phyloP scores from a whole-genome alignment of 2,113 vertebrate genomes.

The Cyrtonyx montezumae region DNA sequence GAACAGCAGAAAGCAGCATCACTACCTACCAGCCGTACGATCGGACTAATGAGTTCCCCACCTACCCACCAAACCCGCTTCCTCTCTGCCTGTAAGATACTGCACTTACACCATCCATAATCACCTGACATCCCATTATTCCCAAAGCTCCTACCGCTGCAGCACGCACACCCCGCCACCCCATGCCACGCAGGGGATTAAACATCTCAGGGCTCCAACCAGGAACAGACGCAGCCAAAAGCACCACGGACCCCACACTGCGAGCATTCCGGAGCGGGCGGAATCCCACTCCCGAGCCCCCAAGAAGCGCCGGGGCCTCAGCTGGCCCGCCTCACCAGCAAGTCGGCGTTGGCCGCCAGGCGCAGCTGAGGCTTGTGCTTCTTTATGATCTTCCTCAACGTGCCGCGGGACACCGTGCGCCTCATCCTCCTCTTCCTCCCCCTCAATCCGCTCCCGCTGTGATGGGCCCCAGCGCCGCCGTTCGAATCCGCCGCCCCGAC shows the following conservation, averaged over 20 bases:
- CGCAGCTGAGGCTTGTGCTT: slow-evolving; percentile 70
- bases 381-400: slow-evolving; percentile 70
- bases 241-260: background rate
- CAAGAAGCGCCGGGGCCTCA: background rate
- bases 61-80: background rate
- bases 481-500: slow-evolving; percentile 66
- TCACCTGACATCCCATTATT: accelerated
- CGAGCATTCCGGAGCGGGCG: accelerated
- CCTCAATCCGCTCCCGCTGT: background rate
- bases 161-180: accelerated
- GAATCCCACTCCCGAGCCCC: background rate
- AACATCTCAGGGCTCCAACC: background rate
- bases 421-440: background rate
- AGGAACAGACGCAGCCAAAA: background rate
- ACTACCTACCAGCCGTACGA: accelerated
- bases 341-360: slow-evolving; percentile 56
- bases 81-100: background rate
- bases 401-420: slow-evolving; percentile 61
- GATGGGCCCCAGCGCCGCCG: accelerated
- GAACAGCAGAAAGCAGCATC: background rate
- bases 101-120: accelerated
- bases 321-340: background rate
- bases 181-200: accelerated
- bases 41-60: accelerated
- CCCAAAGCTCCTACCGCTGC: background rate